Evolutionary conservation across 2,888 invertebrate species (phyloP), one percentile per base, ranked within the genome.

Genomic region (Spisula subtruncata): DNA sequence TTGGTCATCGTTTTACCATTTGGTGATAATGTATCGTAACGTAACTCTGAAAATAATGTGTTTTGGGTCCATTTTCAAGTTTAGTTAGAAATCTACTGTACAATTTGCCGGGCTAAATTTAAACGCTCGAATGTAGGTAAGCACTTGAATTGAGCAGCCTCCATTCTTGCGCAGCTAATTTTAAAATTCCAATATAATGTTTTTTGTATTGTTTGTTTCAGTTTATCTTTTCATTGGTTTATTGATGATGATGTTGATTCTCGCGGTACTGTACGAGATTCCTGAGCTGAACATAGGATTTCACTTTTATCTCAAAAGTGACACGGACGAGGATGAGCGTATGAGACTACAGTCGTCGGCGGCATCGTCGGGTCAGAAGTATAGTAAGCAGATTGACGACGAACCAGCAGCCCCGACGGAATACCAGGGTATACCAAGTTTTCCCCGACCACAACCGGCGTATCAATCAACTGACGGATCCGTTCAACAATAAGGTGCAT

Each of bases 191-290:
- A 41, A 41, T 41, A 41, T 41, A 8, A 2, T 8, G 41, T 41
- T 41, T 41, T n/a, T n/a, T n/a, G n/a, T n/a, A n/a, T n/a, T n/a
- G n/a, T n/a, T n/a, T n/a, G n/a, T 92, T 92, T 75, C 97, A 98
- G 98, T 97, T 92, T 98, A 98, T 97, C 97, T 98, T n/a, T 97
- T 98, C 95, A 95, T 98, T 95, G 98, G 98, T 54, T 97, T 98
- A 91, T 98, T 98, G 29, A 98, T 98, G 97, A 98, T 98, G 97
- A 98, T 98, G 98, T 97, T 98, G 94, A 98, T 98, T 20, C 97
- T 98, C 95, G 98, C 98, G 1, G 98, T 98, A 46, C 98, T 98
- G 97, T 98, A 98, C 97, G 98, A 98, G 96, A 98, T 99, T 94
- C 98, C 98, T 6, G 98, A 98, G 97, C 97, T 98, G 94, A 98